Evolutionary conservation across 2,888 invertebrate species (phyloP), one percentile per base, ranked within the genome.

Genomic region (Acanthosepion esculentum): DNA sequence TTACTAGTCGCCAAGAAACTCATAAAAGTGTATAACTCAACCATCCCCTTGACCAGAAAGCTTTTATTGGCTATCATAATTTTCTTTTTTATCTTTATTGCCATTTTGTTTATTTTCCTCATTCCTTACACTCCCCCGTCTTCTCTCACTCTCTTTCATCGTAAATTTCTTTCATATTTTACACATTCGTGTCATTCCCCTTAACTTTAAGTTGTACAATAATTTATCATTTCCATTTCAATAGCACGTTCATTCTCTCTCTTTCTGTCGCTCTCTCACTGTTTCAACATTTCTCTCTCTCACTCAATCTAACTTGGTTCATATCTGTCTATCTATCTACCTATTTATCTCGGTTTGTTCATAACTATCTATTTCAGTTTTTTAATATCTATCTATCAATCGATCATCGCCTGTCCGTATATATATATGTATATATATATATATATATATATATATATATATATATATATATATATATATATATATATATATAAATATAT

Each of bases 401-500:
- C n/a, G n/a, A n/a, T n/a, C n/a, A n/a, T n/a, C n/a, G n/a, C n/a
- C n/a, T n/a, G n/a, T n/a, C n/a, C n/a, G n/a, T n/a, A 5, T 64
- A 26, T 64, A 23, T 23, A 8, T 64, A 15, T 15, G 4, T 12
- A 50, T 50, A 50, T 50, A 50, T 53, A 53, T 53, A 53, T 53
- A 53, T 53, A 53, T 53, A 53, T 53, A n/a, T 23, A 59, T 94
- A 53, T 41, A 29, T 41, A 94, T n/a, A 48, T 92, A 94, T 33
- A 50, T 92, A 92, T 55, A 91, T 18, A 91, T 12, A 91, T 8
- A 94, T 15, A 91, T n/a, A 91, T 91, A 50, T 91, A 94, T n/a
- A 94, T 50, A 50, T 91, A 48, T n/a, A n/a, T n/a, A n/a, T n/a
- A n/a, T n/a, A n/a, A n/a, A n/a, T n/a, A n/a, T n/a, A n/a, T n/a